These are phyloP conservation scores for Pristionchus fissidentatus DNA, from an alignment of 2,888 invertebrate species.

Conservation along the genomic window DNA sequence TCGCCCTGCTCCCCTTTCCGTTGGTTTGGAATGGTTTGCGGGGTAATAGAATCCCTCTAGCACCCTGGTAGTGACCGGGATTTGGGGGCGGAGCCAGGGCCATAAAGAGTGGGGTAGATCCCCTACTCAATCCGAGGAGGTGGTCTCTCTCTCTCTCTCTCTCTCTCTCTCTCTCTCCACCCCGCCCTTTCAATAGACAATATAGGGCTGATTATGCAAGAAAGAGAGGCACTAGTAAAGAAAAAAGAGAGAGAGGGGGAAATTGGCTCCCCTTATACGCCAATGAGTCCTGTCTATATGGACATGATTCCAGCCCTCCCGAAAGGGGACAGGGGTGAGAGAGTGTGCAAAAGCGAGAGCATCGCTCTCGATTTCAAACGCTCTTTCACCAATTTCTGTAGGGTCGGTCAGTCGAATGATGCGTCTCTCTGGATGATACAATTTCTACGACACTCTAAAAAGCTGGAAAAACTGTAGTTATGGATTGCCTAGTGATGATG, in stretches of 20 bases:
- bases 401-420: no score
- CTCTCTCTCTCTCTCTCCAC: background rate
- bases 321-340: no score
- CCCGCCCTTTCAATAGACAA: slow-evolving; percentile 28
- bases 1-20: no score
- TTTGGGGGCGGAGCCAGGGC: slow-evolving; percentile 20
- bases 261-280: slow-evolving; percentile 19
- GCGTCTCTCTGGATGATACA: no score
- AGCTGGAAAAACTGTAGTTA: no score
- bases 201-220: slow-evolving; percentile 37
- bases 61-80: background rate
- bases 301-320: no score
- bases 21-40: no score
- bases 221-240: background rate
- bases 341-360: no score
- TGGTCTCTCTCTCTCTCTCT: slow-evolving; percentile 21
- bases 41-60: no score
- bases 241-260: slow-evolving; percentile 11
- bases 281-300: no score
- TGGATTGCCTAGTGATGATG: slow-evolving; percentile 4
- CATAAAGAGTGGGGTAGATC: slow-evolving; percentile 9
- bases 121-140: background rate
- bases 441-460: no score
- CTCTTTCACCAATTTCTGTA: no score
- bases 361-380: background rate